phyloP scores from a whole-genome alignment of 2,113 vertebrate genomes.

The Rallus limicola region DNA sequence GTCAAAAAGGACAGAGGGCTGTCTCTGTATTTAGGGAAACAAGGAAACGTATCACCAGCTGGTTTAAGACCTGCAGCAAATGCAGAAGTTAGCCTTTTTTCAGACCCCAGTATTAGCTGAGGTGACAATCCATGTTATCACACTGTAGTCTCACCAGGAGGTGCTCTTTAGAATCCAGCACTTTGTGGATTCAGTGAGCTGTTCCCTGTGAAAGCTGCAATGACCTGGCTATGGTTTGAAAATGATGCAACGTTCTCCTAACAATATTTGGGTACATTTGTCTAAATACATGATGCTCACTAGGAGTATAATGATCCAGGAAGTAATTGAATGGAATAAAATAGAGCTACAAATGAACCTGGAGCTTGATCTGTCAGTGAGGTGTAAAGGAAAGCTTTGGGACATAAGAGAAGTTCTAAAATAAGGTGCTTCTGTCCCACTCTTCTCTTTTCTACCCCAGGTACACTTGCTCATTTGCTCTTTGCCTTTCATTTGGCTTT shows the following conservation, averaged over 20 bases:
- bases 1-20: not conserved
- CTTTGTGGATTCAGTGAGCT: not conserved
- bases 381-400: not conserved
- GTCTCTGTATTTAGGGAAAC: not conserved
- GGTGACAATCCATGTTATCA: not conserved
- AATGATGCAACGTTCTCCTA: not conserved
- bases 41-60: not conserved
- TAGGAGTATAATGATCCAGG: not conserved
- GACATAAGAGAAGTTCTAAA: not conserved
- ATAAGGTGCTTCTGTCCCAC: not conserved
- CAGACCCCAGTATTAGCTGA: not conserved
- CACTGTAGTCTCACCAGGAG: not conserved
- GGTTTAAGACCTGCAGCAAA: not conserved
- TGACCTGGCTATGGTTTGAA: not conserved
- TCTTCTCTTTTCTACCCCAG: not conserved
- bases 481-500: not conserved
- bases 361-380: not conserved
- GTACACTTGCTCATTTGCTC: not conserved
- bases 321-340: not conserved
- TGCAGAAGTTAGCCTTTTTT: not conserved
- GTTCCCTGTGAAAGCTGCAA: not conserved
- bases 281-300: not conserved
- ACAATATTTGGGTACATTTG: not conserved
- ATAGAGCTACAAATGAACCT: not conserved
- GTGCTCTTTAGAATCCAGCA: not conserved